Base-by-base conservation (phyloP, 2,888 invertebrate genomes). In the Pyrrhosoma nymphula region DNA sequence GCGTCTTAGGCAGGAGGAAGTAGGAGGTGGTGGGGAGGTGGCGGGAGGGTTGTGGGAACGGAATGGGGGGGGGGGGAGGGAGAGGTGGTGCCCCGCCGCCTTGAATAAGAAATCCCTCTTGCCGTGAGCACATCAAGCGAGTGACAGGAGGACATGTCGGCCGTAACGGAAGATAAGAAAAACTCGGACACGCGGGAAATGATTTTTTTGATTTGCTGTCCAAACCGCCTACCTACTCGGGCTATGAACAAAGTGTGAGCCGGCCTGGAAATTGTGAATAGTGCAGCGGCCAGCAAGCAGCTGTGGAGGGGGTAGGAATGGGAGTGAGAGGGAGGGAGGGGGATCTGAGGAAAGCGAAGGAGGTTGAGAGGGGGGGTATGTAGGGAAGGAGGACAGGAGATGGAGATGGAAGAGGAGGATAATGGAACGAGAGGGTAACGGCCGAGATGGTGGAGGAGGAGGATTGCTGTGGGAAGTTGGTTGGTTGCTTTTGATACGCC, bases 131-230 rank as follows among this genome's bases (percentile, higher is more conserved):
- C 89, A 89, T 89, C 47, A 89, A 26, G 89, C 89, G 89, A 89
- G 89, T 89, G 89, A 89, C 89, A 56, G 89, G 89, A 56, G 89
- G 89, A 89, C 89, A 56, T 89, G 89, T 89, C 89, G 26, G 47
- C 55, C 89, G 89, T 56, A 89, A 55, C 89, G 89, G 89, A 56
- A 89, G 56, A 89, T 47, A 89, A 56, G n/a, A n/a, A 56, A 89
- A 89, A 89, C 47, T 56, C 89, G 47, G 55, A 56, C 89, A n/a
- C 89, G 89, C 89, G 89, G 55, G 89, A 56, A 47, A 89, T 56
- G 56, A 56, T 47, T 56, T 89, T 89, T 89, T 89, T n/a, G 89
- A 89, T 89, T 89, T 89, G 89, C 89, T 89, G 89, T 89, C 89
- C 47, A 82, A 82, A 82, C 82, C 82, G 82, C 82, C 82, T 82